These are phyloP conservation scores for Rattus norvegicus DNA, from an alignment of 2,113 vertebrate genomes.

Conservation along the genomic window DNA sequence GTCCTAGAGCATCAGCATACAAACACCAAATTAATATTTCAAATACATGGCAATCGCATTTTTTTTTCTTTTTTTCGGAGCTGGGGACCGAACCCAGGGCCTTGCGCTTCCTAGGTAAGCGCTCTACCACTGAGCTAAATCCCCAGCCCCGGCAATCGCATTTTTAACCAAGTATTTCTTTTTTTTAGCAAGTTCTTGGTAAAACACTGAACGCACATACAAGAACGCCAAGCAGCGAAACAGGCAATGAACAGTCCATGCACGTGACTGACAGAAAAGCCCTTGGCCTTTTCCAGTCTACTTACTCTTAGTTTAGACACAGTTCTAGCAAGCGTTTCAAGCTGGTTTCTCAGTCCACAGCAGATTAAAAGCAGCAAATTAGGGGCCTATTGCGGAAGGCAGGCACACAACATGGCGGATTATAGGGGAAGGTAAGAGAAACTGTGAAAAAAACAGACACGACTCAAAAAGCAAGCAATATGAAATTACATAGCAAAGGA, in stretches of 20 bases:
- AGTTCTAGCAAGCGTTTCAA: conserved; percentile 67
- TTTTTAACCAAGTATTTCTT: not conserved
- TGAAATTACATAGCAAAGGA: not conserved
- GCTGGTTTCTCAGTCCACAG: conserved; percentile 68
- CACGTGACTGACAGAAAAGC: conserved; percentile 12
- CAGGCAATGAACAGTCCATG: conserved; percentile 22
- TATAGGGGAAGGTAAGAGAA: conserved; percentile 65
- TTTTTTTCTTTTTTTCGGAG: conserved; percentile 34
- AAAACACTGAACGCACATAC: conserved; percentile 29
- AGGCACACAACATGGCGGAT: conserved; percentile 71
- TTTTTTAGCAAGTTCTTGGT: conserved; percentile 49
- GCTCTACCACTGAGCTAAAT: too few species aligned
- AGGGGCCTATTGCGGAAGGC: conserved; percentile 64
- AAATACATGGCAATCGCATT: conserved; percentile 41
- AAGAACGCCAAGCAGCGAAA: conserved; percentile 20
- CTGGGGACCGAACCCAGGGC: too few species aligned
- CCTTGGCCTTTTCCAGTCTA: conserved; percentile 53
- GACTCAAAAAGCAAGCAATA: conserved; percentile 42
- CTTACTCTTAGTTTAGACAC: conserved; percentile 76
- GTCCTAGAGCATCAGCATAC: conserved; percentile 45
- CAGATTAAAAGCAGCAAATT: conserved; percentile 71
- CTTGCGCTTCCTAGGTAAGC: too few species aligned
- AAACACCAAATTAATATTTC: conserved; percentile 57
- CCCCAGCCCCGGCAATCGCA: conserved; percentile 17
- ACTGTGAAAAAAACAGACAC: conserved; percentile 56